Base-by-base conservation (phyloP, 2,888 invertebrate species). In the Zaprionus lineosus region DNA sequence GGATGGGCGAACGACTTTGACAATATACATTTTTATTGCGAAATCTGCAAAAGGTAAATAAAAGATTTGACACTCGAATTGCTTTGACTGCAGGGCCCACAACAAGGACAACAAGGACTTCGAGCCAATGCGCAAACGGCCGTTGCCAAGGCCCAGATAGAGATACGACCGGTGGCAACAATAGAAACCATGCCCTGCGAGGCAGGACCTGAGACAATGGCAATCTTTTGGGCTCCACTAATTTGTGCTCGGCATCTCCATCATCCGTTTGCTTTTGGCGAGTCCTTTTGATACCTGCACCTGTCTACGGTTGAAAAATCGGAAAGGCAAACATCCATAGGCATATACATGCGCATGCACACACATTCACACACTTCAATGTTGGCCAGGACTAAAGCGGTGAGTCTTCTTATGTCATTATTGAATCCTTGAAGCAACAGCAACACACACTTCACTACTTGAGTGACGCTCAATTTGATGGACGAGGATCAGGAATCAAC, bases 1-100 rank as follows among this genome's bases (percentile, higher is more conserved):
- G 47, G 48, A 11, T 40, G 60, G 61, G 41, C 57, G 28, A 47
- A 55, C 60, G 67, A 60, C 84, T 77, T 70, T 70, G 53, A 73
- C 73, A 66, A 66, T 67, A 83, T 56, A 82, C 74, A 74, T 78
- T 83, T 84, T 86, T 88, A 87, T 88, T 88, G 88, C 83, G 70
- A 87, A 85, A 89, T 88, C 87, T 86, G 86, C 79, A 88, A 88
- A 88, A 88, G 87, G 86, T 87, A 88, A 89, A 88, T 87, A 88
- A 87, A 72, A 87, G 86, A 85, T 84, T 88, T 88, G 88, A 88
- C 89, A 88, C 88, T 88, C 85, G 88, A 88, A 88, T 89, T 88
- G 88, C 87, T 84, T 75, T 76, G 59, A 51, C 61, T 62, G 52
- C 31, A 29, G 37, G 56, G 12, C 33, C 21, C 21, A 29, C 9